Base-by-base conservation (phyloP, 2,113 vertebrate genomes). In the Neogobius melanostomus region DNA sequence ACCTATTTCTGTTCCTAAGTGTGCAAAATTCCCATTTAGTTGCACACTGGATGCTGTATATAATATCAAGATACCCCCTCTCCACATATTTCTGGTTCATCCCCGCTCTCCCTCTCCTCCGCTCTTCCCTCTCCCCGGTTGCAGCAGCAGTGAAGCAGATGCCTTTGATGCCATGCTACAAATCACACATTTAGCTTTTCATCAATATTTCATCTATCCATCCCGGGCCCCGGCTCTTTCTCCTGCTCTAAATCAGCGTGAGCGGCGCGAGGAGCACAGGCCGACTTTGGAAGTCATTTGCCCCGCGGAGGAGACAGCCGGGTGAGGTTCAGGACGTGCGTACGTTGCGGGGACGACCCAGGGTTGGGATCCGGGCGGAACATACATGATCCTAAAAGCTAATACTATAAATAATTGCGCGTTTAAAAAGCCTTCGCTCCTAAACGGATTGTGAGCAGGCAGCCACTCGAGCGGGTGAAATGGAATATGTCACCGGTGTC, bases 161-260 rank as follows among this genome's bases (percentile, higher is more conserved):
- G 80, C 75, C 75, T 90, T 87, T 89, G 85, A 91, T 88, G 81
- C 74, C 72, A 74, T 53, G 69, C 81, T 85, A 90, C 86, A 91
- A 91, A 92, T 91, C 90, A 88, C 83, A 90, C 83, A 90, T 90
- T 88, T 89, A 85, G 82, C 87, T 90, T 92, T 91, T 91, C 86
- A 92, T 92, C 88, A 91, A 91, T 91, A 92, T 92, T 92, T 92
- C 82, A 93, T 91, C 82, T 87, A 71, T 86, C 76, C 81, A 77
- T 77, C 77, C 76, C 67, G 7, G 63, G 75, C 81, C 68, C 21
- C 48, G 43, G 69, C 82, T 80, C 77, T 72, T 66, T 72, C 57
- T 68, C 44, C 71, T 64, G 78, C 85, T 77, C 74, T 87, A 88
- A 87, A 88, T 89, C 86, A 86, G 80, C 70, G 56, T 59, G 45